Evolutionary conservation across 2,113 vertebrate species (phyloP).

Genomic region (Callipepla californica): DNA sequence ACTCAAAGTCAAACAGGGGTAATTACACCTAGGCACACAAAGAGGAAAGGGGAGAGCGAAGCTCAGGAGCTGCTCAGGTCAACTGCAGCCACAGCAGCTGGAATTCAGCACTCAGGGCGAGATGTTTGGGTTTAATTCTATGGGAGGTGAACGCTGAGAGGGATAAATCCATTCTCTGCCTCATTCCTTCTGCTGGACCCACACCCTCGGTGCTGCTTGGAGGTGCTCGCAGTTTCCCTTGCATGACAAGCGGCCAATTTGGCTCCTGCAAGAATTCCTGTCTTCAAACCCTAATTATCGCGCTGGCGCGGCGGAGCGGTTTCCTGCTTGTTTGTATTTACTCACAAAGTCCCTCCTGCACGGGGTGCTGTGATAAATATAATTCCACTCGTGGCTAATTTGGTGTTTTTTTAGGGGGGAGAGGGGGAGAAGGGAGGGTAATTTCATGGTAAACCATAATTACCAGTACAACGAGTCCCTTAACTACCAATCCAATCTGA

Average conservation of each 20-base stretch:
- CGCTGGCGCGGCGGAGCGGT: slow-evolving; percentile 66
- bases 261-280: slow-evolving; percentile 62
- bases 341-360: slow-evolving; percentile 61
- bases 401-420: background rate
- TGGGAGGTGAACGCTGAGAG: background rate
- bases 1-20: background rate
- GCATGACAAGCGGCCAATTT: background rate
- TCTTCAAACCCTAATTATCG: slow-evolving; percentile 74
- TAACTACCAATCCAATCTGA: slow-evolving; percentile 76
- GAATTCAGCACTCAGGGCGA: background rate
- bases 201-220: background rate
- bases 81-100: background rate
- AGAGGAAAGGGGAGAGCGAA: background rate
- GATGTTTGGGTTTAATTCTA: background rate
- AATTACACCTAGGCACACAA: background rate
- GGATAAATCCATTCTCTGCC: background rate
- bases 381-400: slow-evolving; percentile 77
- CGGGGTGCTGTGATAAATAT: slow-evolving; percentile 78
- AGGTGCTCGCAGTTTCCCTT: background rate
- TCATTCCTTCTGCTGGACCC: background rate
- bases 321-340: slow-evolving; percentile 78
- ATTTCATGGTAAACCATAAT: slow-evolving; percentile 85
- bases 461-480: slow-evolving; percentile 76
- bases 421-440: slow-evolving; percentile 51
- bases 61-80: background rate